Evolutionary conservation across 1,140 invertebrate species (phyloP), one percentile per base, ranked within the genome.

Genomic region (Psilanteris sp.): DNA sequence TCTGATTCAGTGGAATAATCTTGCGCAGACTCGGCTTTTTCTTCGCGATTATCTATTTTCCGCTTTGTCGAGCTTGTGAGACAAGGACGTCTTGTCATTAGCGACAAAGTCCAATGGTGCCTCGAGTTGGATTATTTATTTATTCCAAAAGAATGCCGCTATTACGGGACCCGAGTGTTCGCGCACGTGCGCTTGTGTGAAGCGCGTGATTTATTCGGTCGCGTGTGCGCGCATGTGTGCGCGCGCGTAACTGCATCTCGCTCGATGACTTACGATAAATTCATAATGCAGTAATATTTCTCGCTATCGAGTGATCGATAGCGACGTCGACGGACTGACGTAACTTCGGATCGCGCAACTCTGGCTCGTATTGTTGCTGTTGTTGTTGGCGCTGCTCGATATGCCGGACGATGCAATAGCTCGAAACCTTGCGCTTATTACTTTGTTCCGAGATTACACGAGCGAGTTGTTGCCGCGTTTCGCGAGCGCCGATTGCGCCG

Each of bases 31-130:
- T n/a, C 8, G 34, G 4, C 7, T 18, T 44, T 64, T 64, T 50
- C 16, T 26, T 24, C 29, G 32, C 15, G 37, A 37, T 54, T 50
- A 57, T 57, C 64, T 57, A 68, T 59, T 57, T 50, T 68, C 52
- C 52, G 52, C 64, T 68, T 68, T 48, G 52, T 5, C 52, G 52
- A 57, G 52, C 64, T 68, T 68, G 52, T 68, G 43, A 68, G 64
- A 68, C 64, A 68, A 68, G 64, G 64, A 68, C 64, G 36, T 10
- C 52, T 48, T 68, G 64, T 43, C 43, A 26, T 50, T 41, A 50
- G 31, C 44, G 15, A 24, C 64, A 57, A 48, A 39, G 50, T 48
- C 50, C 36, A 68, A 50, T 9, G 50, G 43, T 46, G 32, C 6
- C 32, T 18, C 2, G 11, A 14, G 11, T 57, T 57, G 5, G 8